Evolutionary conservation across 2,888 invertebrate species (phyloP), one percentile per base, ranked within the genome.

Genomic region (Plagodis dolabraria): DNA sequence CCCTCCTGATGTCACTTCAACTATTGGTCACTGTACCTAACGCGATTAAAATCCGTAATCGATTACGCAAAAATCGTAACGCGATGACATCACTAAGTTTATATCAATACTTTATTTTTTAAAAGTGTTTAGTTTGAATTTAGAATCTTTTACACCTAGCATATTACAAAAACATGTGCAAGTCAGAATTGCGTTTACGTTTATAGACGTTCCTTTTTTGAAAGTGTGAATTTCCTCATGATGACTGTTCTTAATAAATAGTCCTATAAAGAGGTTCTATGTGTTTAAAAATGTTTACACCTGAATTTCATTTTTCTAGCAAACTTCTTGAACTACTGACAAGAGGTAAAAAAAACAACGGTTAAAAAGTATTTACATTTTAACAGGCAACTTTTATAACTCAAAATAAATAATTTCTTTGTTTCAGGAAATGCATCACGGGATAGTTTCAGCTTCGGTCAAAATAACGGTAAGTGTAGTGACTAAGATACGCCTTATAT

Each of bases 281-380:
- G 40, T 57, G 11, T 33, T 5, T 49, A 11, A 74, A 71, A 61
- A 90, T 92, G 89, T 87, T 90, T 60, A 75, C 74, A 10, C 81
- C 86, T 43, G 91, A 89, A 62, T 92, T 88, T 74, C 92, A 89
- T 76, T 92, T 92, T 70, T 92, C 92, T 7, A 91, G 91, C 67
- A 92, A 92, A 75, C 68, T 92, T 5, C 70, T 91, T 66, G 90
- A 91, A 67, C 77, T 92, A 51, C 72, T 92, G n/a, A 92, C 92
- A 6, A 87, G 80, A 91, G 92, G 92, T 89, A 79, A 52, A 47
- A 47, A 11, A 43, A n/a, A 38, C 53, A 12, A 33, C 35, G 51
- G 7, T 52, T 48, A 43, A 11, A 11, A 35, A 22, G 22, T 22
- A 22, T 2, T 36, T 47, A 34, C n/a, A 2, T 38, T 38, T 38